Conservation (phyloP, 2,888 invertebrate genomes). For the Tuta absoluta region DNA sequence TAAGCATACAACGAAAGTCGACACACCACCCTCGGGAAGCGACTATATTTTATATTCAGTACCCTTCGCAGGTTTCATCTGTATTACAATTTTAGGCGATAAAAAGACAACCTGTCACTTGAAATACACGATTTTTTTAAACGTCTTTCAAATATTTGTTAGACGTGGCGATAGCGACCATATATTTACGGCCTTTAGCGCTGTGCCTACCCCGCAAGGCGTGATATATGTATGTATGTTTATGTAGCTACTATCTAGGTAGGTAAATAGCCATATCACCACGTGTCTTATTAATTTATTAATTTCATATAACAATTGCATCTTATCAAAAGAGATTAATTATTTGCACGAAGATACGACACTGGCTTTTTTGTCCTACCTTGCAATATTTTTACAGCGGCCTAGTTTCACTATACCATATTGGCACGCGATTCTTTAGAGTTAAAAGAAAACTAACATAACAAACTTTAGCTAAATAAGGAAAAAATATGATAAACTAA, state of each 20-base stretch:
- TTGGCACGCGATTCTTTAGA: background rate
- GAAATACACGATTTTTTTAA: too few species aligned
- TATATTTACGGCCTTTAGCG: too few species aligned
- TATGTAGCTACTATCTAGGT: background rate
- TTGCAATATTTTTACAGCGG: slow-evolving; percentile 7
- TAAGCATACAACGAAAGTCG: too few species aligned
- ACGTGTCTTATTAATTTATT: background rate
- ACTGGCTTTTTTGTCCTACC: slow-evolving; percentile 11
- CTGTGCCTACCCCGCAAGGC: too few species aligned
- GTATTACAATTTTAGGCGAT: too few species aligned
- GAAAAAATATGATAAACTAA: background rate
- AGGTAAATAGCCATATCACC: background rate
- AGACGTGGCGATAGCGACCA: too few species aligned
- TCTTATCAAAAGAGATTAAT: slow-evolving; percentile 1
- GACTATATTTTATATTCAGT: too few species aligned
- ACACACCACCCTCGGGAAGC: too few species aligned
- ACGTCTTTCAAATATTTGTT: too few species aligned
- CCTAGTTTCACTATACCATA: slow-evolving; percentile 6
- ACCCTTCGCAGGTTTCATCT: too few species aligned
- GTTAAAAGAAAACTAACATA: background rate
- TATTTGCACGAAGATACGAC: slow-evolving; percentile 8
- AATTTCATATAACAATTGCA: background rate
- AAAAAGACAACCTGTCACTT: too few species aligned
- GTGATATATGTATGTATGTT: too few species aligned
- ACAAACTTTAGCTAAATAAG: background rate